Percentiles rank a stretch among this genome's conserved stretches.
Evolutionary conservation across 2,888 invertebrate genomes (phyloP).

Genomic region (Andricus curvator): DNA sequence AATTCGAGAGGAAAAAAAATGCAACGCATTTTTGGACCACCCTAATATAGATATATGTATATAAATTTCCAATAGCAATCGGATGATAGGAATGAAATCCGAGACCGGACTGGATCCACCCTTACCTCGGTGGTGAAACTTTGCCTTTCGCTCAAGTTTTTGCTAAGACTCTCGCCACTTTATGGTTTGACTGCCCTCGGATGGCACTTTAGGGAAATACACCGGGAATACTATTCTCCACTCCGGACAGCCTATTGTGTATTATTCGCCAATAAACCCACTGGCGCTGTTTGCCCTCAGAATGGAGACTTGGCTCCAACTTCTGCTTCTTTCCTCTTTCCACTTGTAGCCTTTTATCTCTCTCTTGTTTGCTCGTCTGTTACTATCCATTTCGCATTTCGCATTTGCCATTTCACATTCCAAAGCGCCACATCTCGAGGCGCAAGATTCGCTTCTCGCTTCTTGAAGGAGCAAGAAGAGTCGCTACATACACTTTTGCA

Average conservation of each 20-base stretch:
- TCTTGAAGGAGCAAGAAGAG: conserved; percentile 11
- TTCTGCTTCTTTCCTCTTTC: background rate
- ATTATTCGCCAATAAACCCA: conserved; percentile 72
- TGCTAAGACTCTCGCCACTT: conserved; percentile 59
- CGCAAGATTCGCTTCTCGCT: background rate
- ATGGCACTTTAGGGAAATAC: conserved; percentile 78
- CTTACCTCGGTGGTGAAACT: conserved; percentile 11
- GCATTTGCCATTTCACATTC: conserved; percentile 35
- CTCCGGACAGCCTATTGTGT: conserved; percentile 65
- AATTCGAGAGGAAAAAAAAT: no score
- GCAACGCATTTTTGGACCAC: no score
- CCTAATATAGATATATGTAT: background rate
- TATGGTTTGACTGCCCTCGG: conserved; percentile 76
- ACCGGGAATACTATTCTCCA: conserved; percentile 50
- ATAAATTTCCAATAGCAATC: background rate
- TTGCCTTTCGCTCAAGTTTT: conserved; percentile 17
- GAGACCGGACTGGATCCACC: conserved; percentile 5
- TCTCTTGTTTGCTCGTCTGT: background rate
- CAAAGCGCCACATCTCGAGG: conserved; percentile 17
- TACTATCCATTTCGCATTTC: conserved; percentile 20
- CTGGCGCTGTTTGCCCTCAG: conserved; percentile 30
- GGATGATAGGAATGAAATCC: conserved; percentile 21
- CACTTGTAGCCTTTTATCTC: background rate
- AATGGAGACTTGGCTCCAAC: conserved; percentile 20
- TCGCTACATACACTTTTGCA: background rate